Evolutionary conservation across 1,140 invertebrate genomes (phyloP), one percentile per base, ranked within the genome.

Genomic region (Drosophila albomicans): DNA sequence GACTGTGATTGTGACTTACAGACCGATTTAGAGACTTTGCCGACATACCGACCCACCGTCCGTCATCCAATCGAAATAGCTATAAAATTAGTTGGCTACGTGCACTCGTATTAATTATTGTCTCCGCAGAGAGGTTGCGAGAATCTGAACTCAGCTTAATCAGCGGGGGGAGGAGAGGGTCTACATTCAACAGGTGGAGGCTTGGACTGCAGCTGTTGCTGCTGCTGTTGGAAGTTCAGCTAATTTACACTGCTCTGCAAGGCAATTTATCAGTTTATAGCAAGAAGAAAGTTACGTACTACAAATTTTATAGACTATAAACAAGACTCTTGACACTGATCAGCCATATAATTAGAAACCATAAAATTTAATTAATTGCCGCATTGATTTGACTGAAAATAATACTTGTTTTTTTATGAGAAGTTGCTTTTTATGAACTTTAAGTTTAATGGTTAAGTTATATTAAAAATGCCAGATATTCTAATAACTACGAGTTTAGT

Each of bases 61-160:
- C 46, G 25, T 65, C 74, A 58, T 45, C 56, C 41, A 49, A 69
- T 69, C 71, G 52, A 51, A 75, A 75, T 63, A 46, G 51, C 65
- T 57, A 32, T 13, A 61, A 85, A 78, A 85, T 85, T 78, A 81
- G 67, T 85, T 69, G 80, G 65, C 74, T 69, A 68, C 66, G 78
- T 54, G 51, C 41, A 43, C 41, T 43, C 76, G 77, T 65, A 78
- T 86, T 87, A 79, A 86, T 88, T 86, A 77, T 65, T 59, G 66
- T 38, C 67, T 79, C 49, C 32, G 49, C 69, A 63, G 76, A 75
- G 56, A 68, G 35, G 35, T 0, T 38, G 75, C 35, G 13, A 43
- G 11, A 25, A 16, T 16, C 28, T 48, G 57, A 51, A 38, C 59
- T 20, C 30, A 57, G 13, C 1, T 54, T 54, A 54, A 57, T 35